Evolutionary conservation across 2,888 invertebrate species (phyloP), one percentile per base, ranked within the genome.

Genomic region (Volucella zonaria): DNA sequence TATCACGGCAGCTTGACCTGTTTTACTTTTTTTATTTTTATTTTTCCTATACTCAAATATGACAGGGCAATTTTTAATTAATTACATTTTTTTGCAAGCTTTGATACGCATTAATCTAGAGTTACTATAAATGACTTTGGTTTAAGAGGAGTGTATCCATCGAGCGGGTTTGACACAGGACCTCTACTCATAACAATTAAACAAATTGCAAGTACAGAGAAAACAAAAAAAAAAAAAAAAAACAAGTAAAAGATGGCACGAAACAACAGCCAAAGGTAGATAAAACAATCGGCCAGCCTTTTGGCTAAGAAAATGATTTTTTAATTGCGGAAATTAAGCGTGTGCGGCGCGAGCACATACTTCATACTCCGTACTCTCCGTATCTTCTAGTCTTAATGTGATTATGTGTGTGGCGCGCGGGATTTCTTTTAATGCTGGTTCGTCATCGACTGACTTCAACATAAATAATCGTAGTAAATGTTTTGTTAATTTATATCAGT

Each of bases 291-390:
- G 47, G 52, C 11, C 43, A 62, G 52, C 62, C 71, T 85, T 82
- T 86, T 79, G 73, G 70, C 75, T 62, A 74, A 73, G 88, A 89
- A 91, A 90, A 91, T 90, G 90, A 88, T 90, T 90, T 91, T 91
- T 90, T 91, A 90, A 91, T 91, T 90, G 90, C 90, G 90, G 90
- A 91, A 90, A 90, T 90, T 90, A 90, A 89, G 73, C 85, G 83
- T 85, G 78, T 87, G 86, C 81, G 86, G 77, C 77, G 74, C 81
- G 73, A 73, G 74, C 76, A 81, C 66, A 74, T 67, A 64, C 47
- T 49, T 12, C 11, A 12, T 58, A 54, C 66, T 31, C 31, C 6
- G 31, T 31, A 31, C 31, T 31, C 31, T 31, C 31, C 31, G 31
- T 31, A 31, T 31, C 31, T 31, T 31, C 31, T 31, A 31, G 31